Percentiles rank a stretch among this genome's conserved stretches.
Evolutionary conservation across 2,797 vertebrate genomes (phyloP).

Genomic region (Helarctos malayanus): DNA sequence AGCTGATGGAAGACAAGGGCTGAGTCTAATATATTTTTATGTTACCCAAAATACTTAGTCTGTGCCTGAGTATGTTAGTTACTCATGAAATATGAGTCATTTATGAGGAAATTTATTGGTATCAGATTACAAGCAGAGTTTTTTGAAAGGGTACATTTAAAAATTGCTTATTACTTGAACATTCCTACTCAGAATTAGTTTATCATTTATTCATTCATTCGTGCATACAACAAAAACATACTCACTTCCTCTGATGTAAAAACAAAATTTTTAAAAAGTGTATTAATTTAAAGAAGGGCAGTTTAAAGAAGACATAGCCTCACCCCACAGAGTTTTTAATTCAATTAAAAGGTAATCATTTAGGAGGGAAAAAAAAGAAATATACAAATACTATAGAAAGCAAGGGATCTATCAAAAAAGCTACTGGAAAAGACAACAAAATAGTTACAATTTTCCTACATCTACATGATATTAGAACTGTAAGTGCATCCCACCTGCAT

Average conservation of each 20-base stretch:
- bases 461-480: background rate
- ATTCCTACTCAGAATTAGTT: conserved; percentile 45
- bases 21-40: background rate
- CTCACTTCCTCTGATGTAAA: conserved; percentile 34
- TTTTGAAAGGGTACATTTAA: background rate
- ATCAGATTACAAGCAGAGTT: conserved; percentile 4
- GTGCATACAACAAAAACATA: background rate
- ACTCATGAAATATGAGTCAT: conserved; percentile 45
- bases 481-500: background rate
- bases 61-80: background rate
- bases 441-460: background rate
- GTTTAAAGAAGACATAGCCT: background rate
- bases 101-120: conserved; percentile 21
- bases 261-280: background rate
- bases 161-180: conserved; percentile 37
- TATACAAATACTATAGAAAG: background rate
- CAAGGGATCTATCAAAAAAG: background rate
- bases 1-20: conserved; percentile 39
- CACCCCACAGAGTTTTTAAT: background rate
- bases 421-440: background rate
- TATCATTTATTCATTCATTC: conserved; percentile 16
- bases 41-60: background rate
- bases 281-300: background rate
- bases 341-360: background rate
- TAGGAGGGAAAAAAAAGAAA: background rate